Evolutionary conservation across 2,113 vertebrate genomes (phyloP), one percentile per base, ranked within the genome.

Genomic region (Paratilapia polleni): DNA sequence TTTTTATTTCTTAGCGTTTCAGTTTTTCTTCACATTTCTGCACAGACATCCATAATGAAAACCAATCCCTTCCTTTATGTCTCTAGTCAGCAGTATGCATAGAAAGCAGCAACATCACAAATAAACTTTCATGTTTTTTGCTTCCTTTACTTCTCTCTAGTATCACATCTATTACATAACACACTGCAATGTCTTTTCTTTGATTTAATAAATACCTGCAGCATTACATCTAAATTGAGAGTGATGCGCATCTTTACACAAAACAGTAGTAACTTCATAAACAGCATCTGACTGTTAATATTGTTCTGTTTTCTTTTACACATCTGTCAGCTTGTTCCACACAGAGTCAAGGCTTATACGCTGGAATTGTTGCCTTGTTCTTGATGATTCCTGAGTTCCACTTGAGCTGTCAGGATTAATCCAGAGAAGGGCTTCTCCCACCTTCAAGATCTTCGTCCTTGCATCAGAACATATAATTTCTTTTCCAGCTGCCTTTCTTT

Each of bases 161-260:
- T 70, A 28, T 70, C 26, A 54, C 43, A 73, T 73, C 47, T 54
- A 34, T 13, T 34, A 14, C 20, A 73, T 54, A 34, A 73, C 26
- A 54, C 26, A 4, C 26, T 13, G 47, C 47, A 34, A 47, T 54
- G 47, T 54, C 68, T 20, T 52, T 52, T 31, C 66, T 73, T 73
- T 73, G 47, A 73, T 73, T 73, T 73, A 54, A 73, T 73, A 73
- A 73, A 54, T 73, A 54, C 68, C 47, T 54, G 68, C 26, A 73
- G 47, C 66, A 52, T 31, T 43, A 5, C 66, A 31, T 73, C 66
- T 20, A 73, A 73, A 73, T 26, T 73, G 66, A 8, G 47, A n/a
- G 26, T 73, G 26, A 73, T 54, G 68, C 34, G 47, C 68, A 73
- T 47, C 26, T 31, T 73, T 34, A 73, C 26, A 54, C 43, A 54